Conservation (phyloP, 2,888 invertebrate genomes). For the Dicycla oo region DNA sequence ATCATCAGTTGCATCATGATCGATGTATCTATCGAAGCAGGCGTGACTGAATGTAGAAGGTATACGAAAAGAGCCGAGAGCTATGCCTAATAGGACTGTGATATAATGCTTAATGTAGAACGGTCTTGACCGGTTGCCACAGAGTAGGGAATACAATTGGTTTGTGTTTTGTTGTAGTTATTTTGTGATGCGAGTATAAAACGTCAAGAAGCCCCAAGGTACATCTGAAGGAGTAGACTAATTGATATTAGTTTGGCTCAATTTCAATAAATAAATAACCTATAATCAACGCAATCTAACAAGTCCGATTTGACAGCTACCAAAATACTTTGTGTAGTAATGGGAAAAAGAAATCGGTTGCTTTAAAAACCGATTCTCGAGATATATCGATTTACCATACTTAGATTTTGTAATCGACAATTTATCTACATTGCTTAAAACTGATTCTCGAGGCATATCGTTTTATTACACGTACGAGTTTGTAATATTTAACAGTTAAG, state of each 20-base stretch:
- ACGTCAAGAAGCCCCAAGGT: neutral
- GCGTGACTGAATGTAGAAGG: conserved; percentile 34
- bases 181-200: neutral
- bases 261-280: neutral
- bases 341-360: too few relatives aligned
- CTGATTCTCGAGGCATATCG: too few relatives aligned
- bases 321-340: too few relatives aligned
- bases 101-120: conserved; percentile 42
- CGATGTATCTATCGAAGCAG: conserved; percentile 29
- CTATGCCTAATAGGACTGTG: conserved; percentile 37
- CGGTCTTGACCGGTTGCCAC: conserved; percentile 29
- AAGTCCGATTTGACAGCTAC: too few relatives aligned
- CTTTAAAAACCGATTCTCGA: too few relatives aligned
- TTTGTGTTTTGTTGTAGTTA: neutral
- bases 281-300: too few relatives aligned
- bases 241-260: neutral
- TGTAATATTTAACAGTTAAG: too few relatives aligned
- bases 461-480: too few relatives aligned
- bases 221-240: neutral
- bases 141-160: conserved; percentile 17
- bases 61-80: conserved; percentile 34
- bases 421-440: too few relatives aligned
- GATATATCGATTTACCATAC: too few relatives aligned
- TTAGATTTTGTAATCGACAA: too few relatives aligned
- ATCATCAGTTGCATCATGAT: conserved; percentile 47